phyloP scores from a whole-genome alignment of 1,140 invertebrate genomes.

The Diorhabda carinulata region DNA sequence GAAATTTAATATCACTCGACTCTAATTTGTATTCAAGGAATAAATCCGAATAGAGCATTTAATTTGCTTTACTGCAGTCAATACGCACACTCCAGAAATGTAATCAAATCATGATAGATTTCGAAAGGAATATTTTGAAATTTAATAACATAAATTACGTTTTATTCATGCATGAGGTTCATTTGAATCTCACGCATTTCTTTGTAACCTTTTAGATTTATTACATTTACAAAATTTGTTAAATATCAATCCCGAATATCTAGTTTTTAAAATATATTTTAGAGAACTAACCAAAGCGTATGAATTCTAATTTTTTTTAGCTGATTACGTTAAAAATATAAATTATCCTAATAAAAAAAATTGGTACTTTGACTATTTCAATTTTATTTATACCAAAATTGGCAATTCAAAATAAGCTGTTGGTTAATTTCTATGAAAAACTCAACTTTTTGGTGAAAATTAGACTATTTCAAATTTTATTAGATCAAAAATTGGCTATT shows the following conservation, averaged over 20 bases:
- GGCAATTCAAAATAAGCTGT: no score
- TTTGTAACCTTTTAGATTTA: neutral
- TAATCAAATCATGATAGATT: slow-evolving; percentile 3
- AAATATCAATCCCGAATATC: neutral
- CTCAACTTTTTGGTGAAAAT: no score
- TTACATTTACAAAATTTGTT: neutral
- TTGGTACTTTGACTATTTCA: no score
- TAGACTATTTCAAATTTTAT: no score
- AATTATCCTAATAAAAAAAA: no score
- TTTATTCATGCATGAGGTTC: slow-evolving; percentile 2
- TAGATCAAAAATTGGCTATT: no score
- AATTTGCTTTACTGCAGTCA: slow-evolving; percentile 27
- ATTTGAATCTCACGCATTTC: neutral
- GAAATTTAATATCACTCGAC: slow-evolving; percentile 34
- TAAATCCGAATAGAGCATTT: slow-evolving; percentile 35
- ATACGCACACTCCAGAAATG: slow-evolving; percentile 7
- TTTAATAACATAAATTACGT: slow-evolving; percentile 5
- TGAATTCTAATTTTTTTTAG: no score
- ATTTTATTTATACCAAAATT: no score
- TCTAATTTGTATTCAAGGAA: slow-evolving; percentile 32
- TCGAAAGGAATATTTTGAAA: slow-evolving; percentile 1
- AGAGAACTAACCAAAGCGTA: no score
- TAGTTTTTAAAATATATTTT: no score
- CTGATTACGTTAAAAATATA: no score
- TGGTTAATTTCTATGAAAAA: no score